Evolutionary conservation across 2,888 invertebrate species (phyloP), one percentile per base, ranked within the genome.

Genomic region (Callinectes sapidus): DNA sequence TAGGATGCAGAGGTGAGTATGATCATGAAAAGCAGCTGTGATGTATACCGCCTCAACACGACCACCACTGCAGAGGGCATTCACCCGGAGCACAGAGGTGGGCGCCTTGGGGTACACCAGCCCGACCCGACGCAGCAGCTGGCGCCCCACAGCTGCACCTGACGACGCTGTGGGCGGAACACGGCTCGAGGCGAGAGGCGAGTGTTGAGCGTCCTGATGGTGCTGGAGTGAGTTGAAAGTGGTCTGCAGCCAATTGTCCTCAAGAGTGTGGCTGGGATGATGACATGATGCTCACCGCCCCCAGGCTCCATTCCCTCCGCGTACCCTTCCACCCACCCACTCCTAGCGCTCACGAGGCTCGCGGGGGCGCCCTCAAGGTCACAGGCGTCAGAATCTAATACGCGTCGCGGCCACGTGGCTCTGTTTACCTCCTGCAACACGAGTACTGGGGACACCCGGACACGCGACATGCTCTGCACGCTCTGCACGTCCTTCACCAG

Each of bases 401-500:
- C 61, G 61, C 61, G 16, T 18, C 10, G 28, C n/a, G 71, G n/a
- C 71, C 71, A 71, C 71, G 71, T 71, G 71, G 71, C 28, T 71
- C 71, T 71, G 71, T 71, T 71, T 71, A 71, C 71, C n/a, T 71
- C 71, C 23, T 71, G 71, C 71, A n/a, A 61, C 61, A 23, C 23
- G 61, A 61, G 61, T 16, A 23, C 23, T 61, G 61, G 23, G 61
- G 61, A 16, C 48, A 48, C 48, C 48, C 48, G 48, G 61, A 61
- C 61, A 23, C 61, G 61, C 61, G 61, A 61, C 61, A 28, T 71
- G 8, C n/a, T 23, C 16, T 28, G n/a, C 18, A 28, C 71, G 23
- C 23, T 71, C 71, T 71, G n/a, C 28, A n/a, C 71, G 71, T 71
- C 28, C 28, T n/a, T 71, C 10, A n/a, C 6, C 8, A 28, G 28